phyloP scores from a whole-genome alignment of 1,140 invertebrate genomes.

The Bombus ignitus region DNA sequence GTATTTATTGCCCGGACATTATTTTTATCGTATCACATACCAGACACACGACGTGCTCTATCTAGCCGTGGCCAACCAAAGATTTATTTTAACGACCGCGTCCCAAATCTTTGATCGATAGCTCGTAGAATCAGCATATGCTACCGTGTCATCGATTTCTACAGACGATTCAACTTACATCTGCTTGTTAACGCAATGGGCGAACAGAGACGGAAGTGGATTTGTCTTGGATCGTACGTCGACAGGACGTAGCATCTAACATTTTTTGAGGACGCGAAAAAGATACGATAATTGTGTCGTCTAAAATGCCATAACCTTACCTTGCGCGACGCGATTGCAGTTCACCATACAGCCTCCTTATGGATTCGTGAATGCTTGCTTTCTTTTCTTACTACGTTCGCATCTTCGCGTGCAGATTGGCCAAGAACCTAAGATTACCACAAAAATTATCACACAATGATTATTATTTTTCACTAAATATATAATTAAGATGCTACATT shows the following conservation, averaged over 20 bases:
- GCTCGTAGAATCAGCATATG: conserved; percentile 69
- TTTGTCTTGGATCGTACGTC: neutral
- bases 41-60: conserved; percentile 39
- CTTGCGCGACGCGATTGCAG: too few species aligned
- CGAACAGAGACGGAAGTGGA: neutral
- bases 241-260: neutral
- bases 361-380: too few species aligned
- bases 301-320: conserved; percentile 22
- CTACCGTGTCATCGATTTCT: conserved; percentile 75
- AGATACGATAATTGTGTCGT: too few species aligned
- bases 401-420: neutral
- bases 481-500: neutral
- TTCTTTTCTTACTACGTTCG: too few species aligned
- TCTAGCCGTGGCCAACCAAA: conserved; percentile 31
- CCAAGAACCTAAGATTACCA: neutral
- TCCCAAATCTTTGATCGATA: conserved; percentile 39
- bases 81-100: conserved; percentile 52
- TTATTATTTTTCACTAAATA: neutral
- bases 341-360: too few species aligned
- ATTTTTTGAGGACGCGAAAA: neutral
- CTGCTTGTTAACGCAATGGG: conserved; percentile 57
- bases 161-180: conserved; percentile 68
- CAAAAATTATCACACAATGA: neutral
- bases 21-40: conserved; percentile 52
- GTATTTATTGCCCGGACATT: conserved; percentile 74